phyloP scores from a whole-genome alignment of 2,113 vertebrate species.

The Arothron firmamentum region DNA sequence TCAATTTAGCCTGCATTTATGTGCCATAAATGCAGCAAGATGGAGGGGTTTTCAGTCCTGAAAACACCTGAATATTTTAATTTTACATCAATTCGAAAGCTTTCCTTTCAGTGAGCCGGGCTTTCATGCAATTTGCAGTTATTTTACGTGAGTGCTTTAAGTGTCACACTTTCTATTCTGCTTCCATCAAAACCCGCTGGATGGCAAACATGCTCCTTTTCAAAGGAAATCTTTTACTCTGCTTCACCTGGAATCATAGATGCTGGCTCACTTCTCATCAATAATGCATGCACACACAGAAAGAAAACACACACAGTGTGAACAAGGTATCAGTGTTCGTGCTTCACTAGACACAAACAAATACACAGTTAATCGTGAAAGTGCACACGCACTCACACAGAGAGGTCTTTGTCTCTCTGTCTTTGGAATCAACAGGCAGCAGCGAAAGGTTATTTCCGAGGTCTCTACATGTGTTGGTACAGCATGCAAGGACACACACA shows the following conservation, averaged over 20 bases:
- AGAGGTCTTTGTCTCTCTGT: slow-evolving; percentile 37
- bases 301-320: slow-evolving; percentile 24
- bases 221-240: slow-evolving; percentile 39
- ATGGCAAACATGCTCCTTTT: slow-evolving; percentile 21
- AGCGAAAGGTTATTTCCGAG: slow-evolving; percentile 38
- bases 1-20: slow-evolving; percentile 12
- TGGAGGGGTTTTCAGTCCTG: slow-evolving; percentile 20
- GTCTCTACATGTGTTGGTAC: slow-evolving; percentile 26
- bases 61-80: slow-evolving; percentile 40
- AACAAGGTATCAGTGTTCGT: slow-evolving; percentile 5
- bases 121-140: slow-evolving; percentile 62
- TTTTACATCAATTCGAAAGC: slow-evolving; percentile 38
- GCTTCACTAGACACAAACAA: slow-evolving; percentile 37
- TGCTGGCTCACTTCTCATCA: slow-evolving; percentile 33
- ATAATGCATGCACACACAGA: slow-evolving; percentile 25
- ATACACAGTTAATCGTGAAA: slow-evolving; percentile 22
- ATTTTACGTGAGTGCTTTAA: slow-evolving; percentile 66
- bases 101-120: slow-evolving; percentile 39
- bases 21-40: slow-evolving; percentile 23
- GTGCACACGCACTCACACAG: neutral
- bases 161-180: slow-evolving; percentile 39
- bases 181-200: slow-evolving; percentile 42
- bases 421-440: slow-evolving; percentile 26
- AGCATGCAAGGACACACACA: slow-evolving; percentile 10
- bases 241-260: slow-evolving; percentile 55